Evolutionary conservation across 2,113 vertebrate species (phyloP), one percentile per base, ranked within the genome.

Genomic region (Caranx melampygus): DNA sequence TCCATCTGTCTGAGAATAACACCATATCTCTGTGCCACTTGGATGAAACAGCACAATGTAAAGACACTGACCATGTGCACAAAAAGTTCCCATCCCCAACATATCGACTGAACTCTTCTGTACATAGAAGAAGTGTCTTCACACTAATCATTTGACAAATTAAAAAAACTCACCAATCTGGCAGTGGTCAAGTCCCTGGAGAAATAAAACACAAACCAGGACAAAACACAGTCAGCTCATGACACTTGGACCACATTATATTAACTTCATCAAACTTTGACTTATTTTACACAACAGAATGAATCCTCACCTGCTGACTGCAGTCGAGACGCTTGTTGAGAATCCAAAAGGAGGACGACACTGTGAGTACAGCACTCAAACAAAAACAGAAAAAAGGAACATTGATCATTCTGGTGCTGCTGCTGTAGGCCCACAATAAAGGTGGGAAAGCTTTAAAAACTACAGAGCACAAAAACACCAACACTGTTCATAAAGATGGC

Each of bases 101-200:
- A 69, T 52, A 42, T n/a, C 12, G 10, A 8, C 9, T 59, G 31
- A 59, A 59, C 2, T 18, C 55, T 33, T 58, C 15, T 59, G 7
- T 9, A 60, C 9, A 18, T 3, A 35, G 7, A 60, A 9, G 20
- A 60, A 20, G 3, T 34, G 10, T 55, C 16, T 55, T 37, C 26
- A 73, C 20, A 44, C 3, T 8, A 47, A 40, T 35, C 18, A 60
- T 62, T 18, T 79, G 49, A 55, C 0, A 66, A 40, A 60, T 35
- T 45, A 57, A 3, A 26, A 26, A 77, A 74, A 94, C 93, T 94
- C 83, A 93, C 94, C 62, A 31, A 92, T 71, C 62, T 51, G 81
- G 73, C 91, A 95, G 31, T 65, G 21, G 3, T 52, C 8, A 76
- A 84, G 83, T 69, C 83, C 84, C 91, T 92, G 60, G 0, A 54